Conservation (phyloP, 92 coral and sea anemone species). For the Heteractis magnifica region DNA sequence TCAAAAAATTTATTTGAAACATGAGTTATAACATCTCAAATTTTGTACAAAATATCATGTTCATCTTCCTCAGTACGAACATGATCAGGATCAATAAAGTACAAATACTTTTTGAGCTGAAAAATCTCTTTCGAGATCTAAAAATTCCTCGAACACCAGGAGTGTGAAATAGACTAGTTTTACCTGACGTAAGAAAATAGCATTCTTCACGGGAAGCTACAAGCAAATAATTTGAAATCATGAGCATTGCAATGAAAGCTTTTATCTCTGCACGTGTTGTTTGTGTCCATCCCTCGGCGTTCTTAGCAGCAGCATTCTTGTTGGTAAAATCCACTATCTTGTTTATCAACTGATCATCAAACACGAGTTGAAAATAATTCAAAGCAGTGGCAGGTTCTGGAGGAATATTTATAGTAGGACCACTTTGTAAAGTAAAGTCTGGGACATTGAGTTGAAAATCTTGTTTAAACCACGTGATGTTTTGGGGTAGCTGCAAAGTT, state of each 20-base stretch:
- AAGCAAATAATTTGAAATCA: conserved; percentile 44
- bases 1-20: conserved; percentile 14
- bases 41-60: conserved; percentile 6
- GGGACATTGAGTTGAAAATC: conserved; percentile 33
- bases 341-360: conserved; percentile 17
- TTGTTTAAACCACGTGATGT: conserved; percentile 27
- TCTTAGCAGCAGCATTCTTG: conserved; percentile 36
- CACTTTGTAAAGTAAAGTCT: conserved; percentile 29
- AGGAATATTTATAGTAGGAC: conserved; percentile 25
- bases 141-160: neutral
- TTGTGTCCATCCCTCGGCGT: conserved; percentile 27
- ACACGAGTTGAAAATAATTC: conserved; percentile 7
- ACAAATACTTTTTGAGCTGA: neutral
- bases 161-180: conserved; percentile 5
- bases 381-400: too few relatives aligned
- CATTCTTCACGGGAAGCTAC: conserved; percentile 44
- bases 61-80: conserved; percentile 11
- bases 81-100: conserved; percentile 9
- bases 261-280: conserved; percentile 31
- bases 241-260: conserved; percentile 38
- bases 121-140: conserved; percentile 3
- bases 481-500: neutral
- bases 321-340: conserved; percentile 36
- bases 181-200: conserved; percentile 14
- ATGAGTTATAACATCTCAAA: neutral